Percentiles rank a stretch among this genome's conserved stretches.
These are phyloP conservation scores for cattle (Bos taurus) DNA, from an alignment of 2,113 vertebrate genomes.

Conservation along the genomic window DNA sequence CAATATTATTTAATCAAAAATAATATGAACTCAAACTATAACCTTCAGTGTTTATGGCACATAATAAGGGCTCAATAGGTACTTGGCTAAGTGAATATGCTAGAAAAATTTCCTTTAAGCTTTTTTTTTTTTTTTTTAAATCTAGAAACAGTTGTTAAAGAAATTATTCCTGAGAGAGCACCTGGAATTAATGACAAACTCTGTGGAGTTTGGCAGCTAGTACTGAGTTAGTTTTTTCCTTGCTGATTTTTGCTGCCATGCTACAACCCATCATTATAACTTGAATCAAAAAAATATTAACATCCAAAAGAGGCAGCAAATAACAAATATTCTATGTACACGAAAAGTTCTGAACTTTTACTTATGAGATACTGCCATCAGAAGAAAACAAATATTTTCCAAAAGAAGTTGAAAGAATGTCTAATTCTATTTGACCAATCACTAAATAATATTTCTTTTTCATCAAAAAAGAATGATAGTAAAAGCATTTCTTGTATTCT, in stretches of 20 bases:
- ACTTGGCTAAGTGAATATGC: neutral
- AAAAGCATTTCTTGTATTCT: neutral
- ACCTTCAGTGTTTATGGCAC: neutral
- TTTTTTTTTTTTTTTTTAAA: neutral
- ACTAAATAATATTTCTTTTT: neutral
- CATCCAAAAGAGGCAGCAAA: neutral
- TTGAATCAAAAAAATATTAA: neutral
- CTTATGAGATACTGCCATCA: neutral
- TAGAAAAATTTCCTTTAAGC: neutral
- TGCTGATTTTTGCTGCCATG: neutral
- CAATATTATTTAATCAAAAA: slow-evolving; percentile 8
- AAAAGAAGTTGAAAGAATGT: neutral
- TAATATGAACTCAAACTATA: neutral
- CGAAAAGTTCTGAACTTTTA: neutral
- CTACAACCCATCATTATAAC: neutral
- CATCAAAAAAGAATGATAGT: neutral
- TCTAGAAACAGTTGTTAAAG: neutral
- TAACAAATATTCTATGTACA: neutral
- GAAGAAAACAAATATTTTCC: slow-evolving; percentile 9
- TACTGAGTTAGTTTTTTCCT: neutral
- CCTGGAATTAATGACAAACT: neutral
- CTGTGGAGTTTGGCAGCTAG: neutral
- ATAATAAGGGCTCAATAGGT: neutral
- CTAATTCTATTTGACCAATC: neutral
- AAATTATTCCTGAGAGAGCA: neutral